Percentiles rank a stretch among this genome's conserved stretches.
These are phyloP conservation scores for Limnephilus marmoratus DNA, from an alignment of 2,888 invertebrate species.

Conservation along the genomic window DNA sequence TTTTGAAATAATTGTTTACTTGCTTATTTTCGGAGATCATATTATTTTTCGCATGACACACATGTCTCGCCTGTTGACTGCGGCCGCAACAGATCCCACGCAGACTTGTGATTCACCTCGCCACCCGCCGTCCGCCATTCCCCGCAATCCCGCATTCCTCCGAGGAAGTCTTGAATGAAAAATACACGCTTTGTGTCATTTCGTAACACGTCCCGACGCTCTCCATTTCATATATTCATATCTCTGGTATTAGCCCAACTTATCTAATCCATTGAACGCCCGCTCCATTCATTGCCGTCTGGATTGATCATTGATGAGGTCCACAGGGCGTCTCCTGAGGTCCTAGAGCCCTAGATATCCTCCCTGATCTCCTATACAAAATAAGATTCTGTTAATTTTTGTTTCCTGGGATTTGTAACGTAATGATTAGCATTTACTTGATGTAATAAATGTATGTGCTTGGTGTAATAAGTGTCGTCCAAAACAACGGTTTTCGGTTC, in stretches of 20 bases:
- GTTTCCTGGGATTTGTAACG: too few relatives aligned
- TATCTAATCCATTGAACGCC: not conserved
- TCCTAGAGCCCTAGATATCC: too few relatives aligned
- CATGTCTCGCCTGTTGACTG: constrained; percentile 7
- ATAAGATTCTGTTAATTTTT: too few relatives aligned
- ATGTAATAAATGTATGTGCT: too few relatives aligned
- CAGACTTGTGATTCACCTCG: constrained; percentile 23
- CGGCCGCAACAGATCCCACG: constrained; percentile 12
- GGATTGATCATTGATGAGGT: too few relatives aligned
- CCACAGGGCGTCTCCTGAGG: too few relatives aligned
- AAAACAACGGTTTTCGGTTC: too few relatives aligned
- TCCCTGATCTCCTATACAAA: too few relatives aligned
- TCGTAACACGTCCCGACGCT: not conserved
- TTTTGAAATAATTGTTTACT: constrained; percentile 2
- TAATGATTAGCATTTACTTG: too few relatives aligned
- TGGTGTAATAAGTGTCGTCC: too few relatives aligned
- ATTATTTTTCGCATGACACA: not conserved
- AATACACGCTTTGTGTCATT: constrained; percentile 14
- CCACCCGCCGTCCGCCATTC: not conserved
- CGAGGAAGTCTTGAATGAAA: constrained; percentile 46
- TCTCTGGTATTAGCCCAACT: not conserved
- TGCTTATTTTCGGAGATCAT: not conserved
- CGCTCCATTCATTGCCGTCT: too few relatives aligned
- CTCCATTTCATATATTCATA: not conserved
- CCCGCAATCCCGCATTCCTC: constrained; percentile 41